These are phyloP conservation scores for Australoheros facetus DNA, from an alignment of 2,797 vertebrate species.

Conservation along the genomic window DNA sequence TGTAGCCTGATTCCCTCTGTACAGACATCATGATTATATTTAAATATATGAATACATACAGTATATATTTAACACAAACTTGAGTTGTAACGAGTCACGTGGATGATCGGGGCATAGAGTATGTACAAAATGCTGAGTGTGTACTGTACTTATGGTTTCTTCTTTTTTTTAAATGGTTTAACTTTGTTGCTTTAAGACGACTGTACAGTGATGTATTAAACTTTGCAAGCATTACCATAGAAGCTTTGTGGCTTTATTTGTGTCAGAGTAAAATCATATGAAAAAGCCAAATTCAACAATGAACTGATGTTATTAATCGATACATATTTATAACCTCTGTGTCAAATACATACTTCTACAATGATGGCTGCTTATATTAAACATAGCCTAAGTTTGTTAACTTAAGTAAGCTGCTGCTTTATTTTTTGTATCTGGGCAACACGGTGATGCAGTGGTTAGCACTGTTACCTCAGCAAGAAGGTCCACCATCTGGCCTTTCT, in stretches of 20 bases:
- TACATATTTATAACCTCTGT: neutral
- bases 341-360: too few species aligned
- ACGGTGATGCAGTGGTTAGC: too few species aligned
- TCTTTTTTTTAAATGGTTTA: slow-evolving; percentile 73
- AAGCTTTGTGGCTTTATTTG: slow-evolving; percentile 41
- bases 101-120: slow-evolving; percentile 85
- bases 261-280: fast-evolving
- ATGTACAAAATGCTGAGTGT: slow-evolving; percentile 84
- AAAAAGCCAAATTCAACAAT: neutral
- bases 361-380: too few species aligned
- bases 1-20: slow-evolving; percentile 87
- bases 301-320: neutral
- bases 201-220: slow-evolving; percentile 83
- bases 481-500: too few species aligned
- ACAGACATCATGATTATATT: slow-evolving; percentile 80
- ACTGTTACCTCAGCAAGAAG: too few species aligned
- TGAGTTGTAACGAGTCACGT: slow-evolving; percentile 82
- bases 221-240: slow-evolving; percentile 76
- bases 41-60: slow-evolving; percentile 66
- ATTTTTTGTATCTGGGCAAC: neutral
- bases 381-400: too few species aligned
- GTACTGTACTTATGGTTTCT: slow-evolving; percentile 57
- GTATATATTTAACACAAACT: slow-evolving; percentile 80
- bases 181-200: slow-evolving; percentile 76
- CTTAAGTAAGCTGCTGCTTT: too few species aligned